Evolutionary conservation across 2,888 invertebrate species (phyloP).

Genomic region (Pachycephus smyrnensis): DNA sequence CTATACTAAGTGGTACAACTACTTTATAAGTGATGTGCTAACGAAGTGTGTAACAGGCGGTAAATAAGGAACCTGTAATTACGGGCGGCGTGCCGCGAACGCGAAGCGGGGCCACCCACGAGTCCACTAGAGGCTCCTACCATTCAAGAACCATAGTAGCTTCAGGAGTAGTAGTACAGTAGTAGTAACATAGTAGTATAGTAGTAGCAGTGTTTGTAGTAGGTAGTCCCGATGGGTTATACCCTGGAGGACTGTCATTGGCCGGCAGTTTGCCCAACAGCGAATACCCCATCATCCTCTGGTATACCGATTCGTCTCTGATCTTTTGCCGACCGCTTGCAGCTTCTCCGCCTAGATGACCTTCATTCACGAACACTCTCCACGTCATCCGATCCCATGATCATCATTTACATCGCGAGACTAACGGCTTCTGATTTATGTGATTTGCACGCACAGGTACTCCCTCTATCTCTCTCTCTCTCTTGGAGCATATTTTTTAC

Average conservation of each 20-base stretch:
- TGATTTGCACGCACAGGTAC: not conserved
- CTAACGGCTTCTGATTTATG: not conserved
- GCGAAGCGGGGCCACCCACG: constrained; percentile 56
- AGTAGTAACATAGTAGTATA: not conserved
- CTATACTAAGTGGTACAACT: constrained; percentile 45
- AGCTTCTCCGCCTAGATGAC: not conserved
- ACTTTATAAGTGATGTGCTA: constrained; percentile 64
- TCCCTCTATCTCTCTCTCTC: constrained; percentile 11
- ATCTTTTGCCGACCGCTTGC: not conserved
- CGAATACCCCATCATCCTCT: not conserved
- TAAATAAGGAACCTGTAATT: constrained; percentile 66
- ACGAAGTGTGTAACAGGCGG: constrained; percentile 66
- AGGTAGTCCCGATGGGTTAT: not conserved
- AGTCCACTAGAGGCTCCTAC: constrained; percentile 24
- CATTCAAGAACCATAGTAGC: not conserved
- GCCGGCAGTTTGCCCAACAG: not conserved
- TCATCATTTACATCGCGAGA: not conserved
- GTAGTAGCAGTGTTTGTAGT: not conserved
- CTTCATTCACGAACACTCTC: not conserved
- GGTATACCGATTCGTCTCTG: not conserved
- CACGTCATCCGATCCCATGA: not conserved
- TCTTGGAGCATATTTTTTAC: not conserved
- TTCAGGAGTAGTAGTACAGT: not conserved
- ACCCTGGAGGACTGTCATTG: not conserved
- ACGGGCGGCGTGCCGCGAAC: constrained; percentile 54